Percentiles rank a stretch among this genome's conserved stretches.
phyloP scores from a whole-genome alignment of 2,888 invertebrate species.

The Ormyrus thymus region DNA sequence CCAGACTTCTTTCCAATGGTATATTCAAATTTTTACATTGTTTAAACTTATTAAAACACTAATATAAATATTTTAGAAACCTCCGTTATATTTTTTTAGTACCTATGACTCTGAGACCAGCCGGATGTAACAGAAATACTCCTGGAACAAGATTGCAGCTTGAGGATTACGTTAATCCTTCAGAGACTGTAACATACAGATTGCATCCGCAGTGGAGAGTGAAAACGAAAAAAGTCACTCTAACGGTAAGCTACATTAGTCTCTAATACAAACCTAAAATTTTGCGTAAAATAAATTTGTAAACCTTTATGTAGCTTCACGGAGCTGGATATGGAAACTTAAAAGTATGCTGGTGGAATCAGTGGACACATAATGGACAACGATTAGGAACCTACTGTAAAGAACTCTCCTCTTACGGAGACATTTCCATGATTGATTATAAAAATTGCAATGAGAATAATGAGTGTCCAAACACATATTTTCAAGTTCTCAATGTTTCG shows the following conservation, averaged over 20 bases:
- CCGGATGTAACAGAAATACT: conserved; percentile 52
- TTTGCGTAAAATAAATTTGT: neutral
- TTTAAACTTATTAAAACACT: no score
- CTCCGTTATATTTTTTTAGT: conserved; percentile 56
- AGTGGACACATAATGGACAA: neutral
- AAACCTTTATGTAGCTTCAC: conserved; percentile 51
- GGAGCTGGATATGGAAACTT: conserved; percentile 66
- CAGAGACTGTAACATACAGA: conserved; percentile 76
- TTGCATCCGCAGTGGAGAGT: conserved; percentile 72
- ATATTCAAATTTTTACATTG: neutral
- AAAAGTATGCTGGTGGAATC: conserved; percentile 59
- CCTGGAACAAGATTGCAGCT: conserved; percentile 72
- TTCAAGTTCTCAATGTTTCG: conserved; percentile 7
- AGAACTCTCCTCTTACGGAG: no score
- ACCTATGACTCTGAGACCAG: conserved; percentile 63
- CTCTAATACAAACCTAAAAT: conserved; percentile 16
- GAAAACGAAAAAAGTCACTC: conserved; percentile 59
- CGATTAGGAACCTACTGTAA: neutral
- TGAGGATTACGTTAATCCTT: conserved; percentile 80
- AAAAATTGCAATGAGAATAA: neutral
- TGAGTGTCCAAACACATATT: neutral
- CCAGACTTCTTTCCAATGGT: conserved; percentile 55
- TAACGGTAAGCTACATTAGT: conserved; percentile 58
- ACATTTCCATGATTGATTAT: neutral
- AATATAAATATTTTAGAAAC: no score